Evolutionary conservation across 1,140 invertebrate genomes (phyloP).

Genomic region (Heliconius hewitsoni): DNA sequence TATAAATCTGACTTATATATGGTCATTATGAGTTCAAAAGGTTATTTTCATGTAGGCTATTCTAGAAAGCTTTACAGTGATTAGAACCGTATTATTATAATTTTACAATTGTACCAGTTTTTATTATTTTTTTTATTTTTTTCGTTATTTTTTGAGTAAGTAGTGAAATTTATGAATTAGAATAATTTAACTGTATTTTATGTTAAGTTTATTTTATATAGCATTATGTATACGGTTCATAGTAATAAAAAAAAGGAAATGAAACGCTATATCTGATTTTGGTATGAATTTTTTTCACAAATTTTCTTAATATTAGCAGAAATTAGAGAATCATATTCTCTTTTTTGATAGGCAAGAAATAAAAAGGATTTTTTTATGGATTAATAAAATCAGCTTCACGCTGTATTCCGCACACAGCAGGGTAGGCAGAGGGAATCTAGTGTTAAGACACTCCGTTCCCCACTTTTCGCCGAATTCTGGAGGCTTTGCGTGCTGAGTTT

Average conservation of each 20-base stretch:
- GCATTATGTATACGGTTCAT: background rate
- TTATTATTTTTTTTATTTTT: background rate
- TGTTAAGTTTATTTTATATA: background rate
- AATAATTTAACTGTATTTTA: background rate
- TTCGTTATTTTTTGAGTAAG: background rate
- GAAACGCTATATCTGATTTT: too few relatives aligned
- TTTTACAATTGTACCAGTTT: background rate
- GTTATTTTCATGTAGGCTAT: background rate
- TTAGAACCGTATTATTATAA: background rate
- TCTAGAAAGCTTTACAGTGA: background rate
- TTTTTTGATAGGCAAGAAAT: too few relatives aligned
- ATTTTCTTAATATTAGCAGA: too few relatives aligned
- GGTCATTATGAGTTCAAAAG: slow-evolving; percentile 12
- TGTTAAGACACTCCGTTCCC: too few relatives aligned
- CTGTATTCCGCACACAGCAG: too few relatives aligned
- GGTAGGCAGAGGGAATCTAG: too few relatives aligned
- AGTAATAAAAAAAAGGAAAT: background rate
- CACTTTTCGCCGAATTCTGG: too few relatives aligned
- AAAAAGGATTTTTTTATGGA: too few relatives aligned
- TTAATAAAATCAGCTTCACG: too few relatives aligned
- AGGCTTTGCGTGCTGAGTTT: too few relatives aligned
- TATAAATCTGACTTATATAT: slow-evolving; percentile 10
- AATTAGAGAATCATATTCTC: too few relatives aligned
- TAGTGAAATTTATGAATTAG: background rate
- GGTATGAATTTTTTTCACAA: too few relatives aligned